Evolutionary conservation across 2,797 vertebrate genomes (phyloP).

Genomic region (Phrynocephalus forsythii): DNA sequence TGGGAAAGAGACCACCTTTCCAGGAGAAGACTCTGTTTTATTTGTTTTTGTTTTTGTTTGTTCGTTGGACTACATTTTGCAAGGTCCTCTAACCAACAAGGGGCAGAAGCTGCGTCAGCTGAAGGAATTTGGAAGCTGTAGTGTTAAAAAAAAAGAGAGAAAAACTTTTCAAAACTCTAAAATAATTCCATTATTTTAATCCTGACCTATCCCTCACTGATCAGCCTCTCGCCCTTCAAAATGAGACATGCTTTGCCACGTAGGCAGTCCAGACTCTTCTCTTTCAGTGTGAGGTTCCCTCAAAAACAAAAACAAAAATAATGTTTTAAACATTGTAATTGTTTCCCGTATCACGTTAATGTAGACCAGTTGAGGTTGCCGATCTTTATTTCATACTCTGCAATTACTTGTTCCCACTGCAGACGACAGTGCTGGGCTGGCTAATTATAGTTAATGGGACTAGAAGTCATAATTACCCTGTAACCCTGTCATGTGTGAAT

Average conservation of each 20-base stretch:
- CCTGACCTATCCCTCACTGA: not conserved
- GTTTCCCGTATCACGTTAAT: not conserved
- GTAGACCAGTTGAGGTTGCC: conserved; percentile 32
- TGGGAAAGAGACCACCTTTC: not conserved
- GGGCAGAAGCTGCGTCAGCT: too few relatives aligned
- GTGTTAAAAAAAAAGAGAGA: not conserved
- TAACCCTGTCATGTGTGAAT: not conserved
- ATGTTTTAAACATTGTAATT: not conserved
- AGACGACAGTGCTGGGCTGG: conserved; percentile 34
- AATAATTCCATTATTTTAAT: too few relatives aligned
- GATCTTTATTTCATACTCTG: conserved; percentile 22
- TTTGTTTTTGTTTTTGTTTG: too few relatives aligned
- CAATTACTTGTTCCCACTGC: conserved; percentile 26
- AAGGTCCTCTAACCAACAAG: too few relatives aligned
- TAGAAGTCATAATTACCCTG: conserved; percentile 56
- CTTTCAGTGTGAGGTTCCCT: not conserved
- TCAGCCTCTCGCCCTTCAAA: not conserved
- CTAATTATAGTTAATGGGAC: conserved; percentile 65
- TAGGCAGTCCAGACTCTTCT: not conserved
- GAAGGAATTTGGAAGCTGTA: not conserved
- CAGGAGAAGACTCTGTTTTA: not conserved
- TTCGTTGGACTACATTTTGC: too few relatives aligned
- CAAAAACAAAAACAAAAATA: not conserved
- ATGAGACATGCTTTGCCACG: not conserved
- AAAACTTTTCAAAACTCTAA: too few relatives aligned